Conservation (phyloP, 1,140 invertebrate species). For the Bombus pyrosoma region DNA sequence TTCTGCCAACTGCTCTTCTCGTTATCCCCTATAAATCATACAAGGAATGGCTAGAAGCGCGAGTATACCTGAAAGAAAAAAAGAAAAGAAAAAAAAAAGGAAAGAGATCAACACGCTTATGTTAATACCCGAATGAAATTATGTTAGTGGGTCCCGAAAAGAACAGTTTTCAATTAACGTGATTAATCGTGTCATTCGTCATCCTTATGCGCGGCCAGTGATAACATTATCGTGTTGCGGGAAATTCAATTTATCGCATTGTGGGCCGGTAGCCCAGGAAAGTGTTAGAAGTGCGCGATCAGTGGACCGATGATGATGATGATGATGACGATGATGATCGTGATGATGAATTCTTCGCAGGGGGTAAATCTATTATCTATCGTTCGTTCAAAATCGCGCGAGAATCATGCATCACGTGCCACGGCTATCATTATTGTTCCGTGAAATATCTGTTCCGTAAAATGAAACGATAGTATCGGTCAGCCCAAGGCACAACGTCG, state of each 20-base stretch:
- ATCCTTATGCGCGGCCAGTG: constrained; percentile 53
- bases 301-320: constrained; percentile 1
- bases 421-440: constrained; percentile 30
- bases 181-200: constrained; percentile 66
- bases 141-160: constrained; percentile 51
- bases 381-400: constrained; percentile 55
- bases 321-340: constrained; percentile 15
- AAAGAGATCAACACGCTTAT: constrained; percentile 44
- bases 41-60: background rate
- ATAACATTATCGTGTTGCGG: constrained; percentile 67
- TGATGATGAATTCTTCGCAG: constrained; percentile 65
- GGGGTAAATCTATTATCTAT: constrained; percentile 61
- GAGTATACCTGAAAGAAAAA: background rate
- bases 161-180: constrained; percentile 37
- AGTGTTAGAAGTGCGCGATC: constrained; percentile 28
- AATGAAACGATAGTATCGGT: constrained; percentile 34
- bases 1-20: constrained; percentile 14
- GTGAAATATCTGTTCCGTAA: constrained; percentile 45
- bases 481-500: background rate
- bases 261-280: constrained; percentile 24
- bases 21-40: constrained; percentile 60
- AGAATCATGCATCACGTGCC: constrained; percentile 51
- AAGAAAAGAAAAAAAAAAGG: background rate
- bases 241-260: constrained; percentile 65
- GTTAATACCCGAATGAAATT: constrained; percentile 56